These are phyloP conservation scores for Poeciliopsis retropinna DNA, from an alignment of 2,113 vertebrate genomes.

Conservation along the genomic window DNA sequence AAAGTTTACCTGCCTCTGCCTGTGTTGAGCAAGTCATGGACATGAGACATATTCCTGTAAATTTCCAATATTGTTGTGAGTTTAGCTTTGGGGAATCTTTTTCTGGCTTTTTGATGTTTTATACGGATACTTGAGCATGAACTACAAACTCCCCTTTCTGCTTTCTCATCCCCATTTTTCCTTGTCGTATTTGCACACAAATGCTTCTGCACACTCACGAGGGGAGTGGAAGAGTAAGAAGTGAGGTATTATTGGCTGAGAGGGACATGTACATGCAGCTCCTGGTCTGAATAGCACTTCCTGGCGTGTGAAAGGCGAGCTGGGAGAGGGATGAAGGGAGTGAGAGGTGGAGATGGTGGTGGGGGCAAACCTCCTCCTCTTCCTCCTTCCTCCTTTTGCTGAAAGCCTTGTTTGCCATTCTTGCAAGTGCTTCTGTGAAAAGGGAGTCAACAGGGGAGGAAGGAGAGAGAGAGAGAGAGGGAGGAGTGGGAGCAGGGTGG, in stretches of 20 bases:
- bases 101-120: neutral
- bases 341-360: conserved; percentile 60
- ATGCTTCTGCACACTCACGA: neutral
- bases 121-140: neutral
- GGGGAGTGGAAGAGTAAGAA: conserved; percentile 43
- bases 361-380: conserved; percentile 34
- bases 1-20: conserved; percentile 25
- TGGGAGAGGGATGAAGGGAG: conserved; percentile 49
- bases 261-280: conserved; percentile 79
- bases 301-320: conserved; percentile 80
- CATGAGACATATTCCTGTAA: neutral
- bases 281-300: conserved; percentile 80
- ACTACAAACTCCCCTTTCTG: neutral
- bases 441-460: conserved; percentile 38
- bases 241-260: conserved; percentile 57
- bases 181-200: neutral
- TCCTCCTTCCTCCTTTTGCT: conserved; percentile 57
- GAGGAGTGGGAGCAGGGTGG: conserved; percentile 15
- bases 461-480: conserved; percentile 10
- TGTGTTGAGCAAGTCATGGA: conserved; percentile 9
- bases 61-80: conserved; percentile 3
- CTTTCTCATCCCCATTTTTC: neutral
- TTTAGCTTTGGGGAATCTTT: neutral
- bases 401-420: conserved; percentile 82
- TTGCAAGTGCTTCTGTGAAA: conserved; percentile 69